Base-by-base conservation (phyloP, 2,113 vertebrate genomes). In the Miniopterus natalensis region DNA sequence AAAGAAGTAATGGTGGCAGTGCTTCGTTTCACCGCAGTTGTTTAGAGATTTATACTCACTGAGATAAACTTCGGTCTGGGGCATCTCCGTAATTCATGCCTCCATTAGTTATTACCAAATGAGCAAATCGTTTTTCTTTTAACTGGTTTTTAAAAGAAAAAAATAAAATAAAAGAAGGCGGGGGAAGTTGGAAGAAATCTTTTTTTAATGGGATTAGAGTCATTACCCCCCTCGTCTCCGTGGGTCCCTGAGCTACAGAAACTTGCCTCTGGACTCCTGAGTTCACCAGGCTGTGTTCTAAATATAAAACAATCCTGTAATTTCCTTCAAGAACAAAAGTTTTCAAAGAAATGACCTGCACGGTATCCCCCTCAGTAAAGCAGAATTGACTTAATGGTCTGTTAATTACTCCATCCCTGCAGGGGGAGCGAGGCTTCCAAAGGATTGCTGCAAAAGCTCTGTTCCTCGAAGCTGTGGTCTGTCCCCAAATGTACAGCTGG, bases 11-110 rank as follows among this genome's bases (percentile, higher is more conserved):
- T 92, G 96, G 95, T 57, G 94, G 95, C 96, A 86, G 86, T 96
- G 96, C 97, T 97, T 97, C 85, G 95, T 97, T 98, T 98, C 95
- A 70, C 96, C 84, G 91, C 97, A 85, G 95, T 97, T 70, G 90
- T 97, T 97, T 92, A 90, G 95, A 97, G 98, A 98, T 98, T 98
- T 98, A 98, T 97, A 96, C 97, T 92, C 0, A 0, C 70, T 12
- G 95, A 98, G 95, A 98, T 97, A 97, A 98, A 98, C 97, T 95
- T 94, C 36, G 90, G 96, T 95, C 97, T 97, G 79, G 83, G 95
- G 93, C 89, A 94, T 90, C 96, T 93, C 59, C 0, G 84, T 98
- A 97, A 98, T 96, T 98, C 98, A 98, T 57, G 0, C 42, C 49
- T 57, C 92, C 90, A 81, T 97, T 93, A 91, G 92, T 97, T 97